phyloP scores from a whole-genome alignment of 2,797 vertebrate species.

The Anguilla obscura region DNA sequence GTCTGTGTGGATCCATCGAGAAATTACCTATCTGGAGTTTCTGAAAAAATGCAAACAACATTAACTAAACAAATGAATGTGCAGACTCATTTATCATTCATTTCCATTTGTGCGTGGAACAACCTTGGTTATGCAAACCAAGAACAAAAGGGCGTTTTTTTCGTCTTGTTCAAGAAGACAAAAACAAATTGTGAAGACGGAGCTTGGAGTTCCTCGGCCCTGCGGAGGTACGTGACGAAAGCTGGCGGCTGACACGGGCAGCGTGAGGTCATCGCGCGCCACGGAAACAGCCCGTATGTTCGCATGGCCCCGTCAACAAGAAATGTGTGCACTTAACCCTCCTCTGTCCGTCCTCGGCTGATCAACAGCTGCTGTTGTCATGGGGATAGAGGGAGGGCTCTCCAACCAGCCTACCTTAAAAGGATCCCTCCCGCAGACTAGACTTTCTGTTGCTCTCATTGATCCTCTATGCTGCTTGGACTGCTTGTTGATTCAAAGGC shows the following conservation, averaged over 20 bases:
- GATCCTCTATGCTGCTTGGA: constrained; percentile 37
- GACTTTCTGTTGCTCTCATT: constrained; percentile 16
- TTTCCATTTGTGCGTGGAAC: constrained; percentile 33
- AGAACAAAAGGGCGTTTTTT: constrained; percentile 25
- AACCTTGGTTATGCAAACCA: neutral
- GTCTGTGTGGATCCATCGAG: neutral
- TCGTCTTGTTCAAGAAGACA: neutral
- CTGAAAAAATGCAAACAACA: neutral
- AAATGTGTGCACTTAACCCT: neutral
- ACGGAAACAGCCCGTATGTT: neutral
- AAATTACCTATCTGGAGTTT: constrained; percentile 7
- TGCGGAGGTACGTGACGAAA: constrained; percentile 22
- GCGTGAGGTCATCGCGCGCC: constrained; percentile 19
- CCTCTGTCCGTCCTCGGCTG: neutral
- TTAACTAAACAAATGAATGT: neutral
- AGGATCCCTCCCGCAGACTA: constrained; percentile 1
- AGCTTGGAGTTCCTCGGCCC: neutral
- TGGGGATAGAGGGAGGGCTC: neutral
- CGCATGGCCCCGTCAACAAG: neutral
- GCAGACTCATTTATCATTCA: constrained; percentile 19
- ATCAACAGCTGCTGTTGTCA: neutral
- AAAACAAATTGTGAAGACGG: constrained; percentile 30
- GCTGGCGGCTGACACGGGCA: neutral
- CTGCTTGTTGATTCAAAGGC: constrained; percentile 41
- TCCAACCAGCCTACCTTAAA: constrained; percentile 24